Conservation (phyloP, 2,888 invertebrate genomes). For the Criorhina ranunculi region DNA sequence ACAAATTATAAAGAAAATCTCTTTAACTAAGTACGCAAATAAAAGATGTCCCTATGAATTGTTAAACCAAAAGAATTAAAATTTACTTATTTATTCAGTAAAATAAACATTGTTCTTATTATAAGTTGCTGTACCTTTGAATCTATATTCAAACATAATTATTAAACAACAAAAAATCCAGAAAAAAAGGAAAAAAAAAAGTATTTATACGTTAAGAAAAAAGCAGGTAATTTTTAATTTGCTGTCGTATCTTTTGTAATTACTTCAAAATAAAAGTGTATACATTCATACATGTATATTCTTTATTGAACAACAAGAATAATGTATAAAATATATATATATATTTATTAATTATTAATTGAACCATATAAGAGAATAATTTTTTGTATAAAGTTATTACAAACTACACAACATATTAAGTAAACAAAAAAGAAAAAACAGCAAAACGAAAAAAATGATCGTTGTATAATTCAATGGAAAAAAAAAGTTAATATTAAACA, state of each 20-base stretch:
- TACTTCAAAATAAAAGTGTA: slow-evolving; percentile 41
- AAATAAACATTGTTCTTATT: slow-evolving; percentile 64
- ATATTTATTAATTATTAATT: slow-evolving; percentile 65
- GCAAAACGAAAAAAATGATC: slow-evolving; percentile 34
- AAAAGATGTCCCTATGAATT: slow-evolving; percentile 64
- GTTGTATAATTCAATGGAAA: slow-evolving; percentile 29
- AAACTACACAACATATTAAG: slow-evolving; percentile 52
- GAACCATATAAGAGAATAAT: slow-evolving; percentile 54
- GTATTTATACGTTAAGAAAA: slow-evolving; percentile 37
- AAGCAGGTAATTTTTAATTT: slow-evolving; percentile 36
- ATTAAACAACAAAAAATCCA: slow-evolving; percentile 30
- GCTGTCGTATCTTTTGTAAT: slow-evolving; percentile 68
- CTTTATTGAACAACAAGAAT: slow-evolving; percentile 40
- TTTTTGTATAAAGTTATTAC: slow-evolving; percentile 69
- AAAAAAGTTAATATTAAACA: slow-evolving; percentile 41
- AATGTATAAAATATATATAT: slow-evolving; percentile 53
- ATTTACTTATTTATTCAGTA: slow-evolving; percentile 66
- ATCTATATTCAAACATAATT: slow-evolving; percentile 67
- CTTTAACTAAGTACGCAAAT: slow-evolving; percentile 6
- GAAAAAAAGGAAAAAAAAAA: slow-evolving; percentile 16
- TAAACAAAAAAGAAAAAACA: slow-evolving; percentile 19
- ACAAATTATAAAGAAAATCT: slow-evolving; percentile 30
- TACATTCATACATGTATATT: slow-evolving; percentile 52
- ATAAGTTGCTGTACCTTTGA: slow-evolving; percentile 76
- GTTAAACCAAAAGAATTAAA: slow-evolving; percentile 56